A percentile compares a stretch with the other conserved stretches of the same genome.
Conservation (phyloP, 2,888 invertebrate species). For the Sepioteuthis lessoniana region DNA sequence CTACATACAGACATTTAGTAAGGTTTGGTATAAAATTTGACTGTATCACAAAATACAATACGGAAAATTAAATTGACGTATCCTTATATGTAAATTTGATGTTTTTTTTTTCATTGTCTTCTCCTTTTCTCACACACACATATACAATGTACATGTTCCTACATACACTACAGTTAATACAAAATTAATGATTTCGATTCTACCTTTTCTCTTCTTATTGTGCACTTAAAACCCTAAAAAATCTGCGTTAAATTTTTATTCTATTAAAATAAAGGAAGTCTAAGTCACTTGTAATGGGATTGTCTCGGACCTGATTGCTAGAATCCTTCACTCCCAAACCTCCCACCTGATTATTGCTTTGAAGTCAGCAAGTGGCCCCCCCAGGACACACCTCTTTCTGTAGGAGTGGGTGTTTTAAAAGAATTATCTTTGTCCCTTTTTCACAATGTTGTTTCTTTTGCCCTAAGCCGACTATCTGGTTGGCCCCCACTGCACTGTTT, state of each 20-base stretch:
- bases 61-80: too few species aligned
- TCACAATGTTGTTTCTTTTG: too few species aligned
- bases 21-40: too few species aligned
- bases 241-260: neutral
- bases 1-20: too few species aligned
- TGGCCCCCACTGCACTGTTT: neutral
- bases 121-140: too few species aligned
- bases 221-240: neutral
- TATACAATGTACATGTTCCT: neutral
- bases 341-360: neutral
- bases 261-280: neutral
- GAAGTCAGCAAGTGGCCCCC: neutral
- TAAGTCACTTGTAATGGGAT: constrained; percentile 8
- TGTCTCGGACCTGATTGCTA: neutral
- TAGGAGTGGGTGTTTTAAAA: too few species aligned
- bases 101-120: too few species aligned
- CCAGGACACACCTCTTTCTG: neutral
- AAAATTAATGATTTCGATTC: neutral
- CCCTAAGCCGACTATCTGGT: too few species aligned
- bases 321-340: neutral
- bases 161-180: neutral
- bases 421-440: too few species aligned
- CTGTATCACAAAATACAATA: too few species aligned
- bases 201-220: neutral
- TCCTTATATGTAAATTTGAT: too few species aligned